Conservation (phyloP, 2,888 invertebrate species). For the Heliconius sara region DNA sequence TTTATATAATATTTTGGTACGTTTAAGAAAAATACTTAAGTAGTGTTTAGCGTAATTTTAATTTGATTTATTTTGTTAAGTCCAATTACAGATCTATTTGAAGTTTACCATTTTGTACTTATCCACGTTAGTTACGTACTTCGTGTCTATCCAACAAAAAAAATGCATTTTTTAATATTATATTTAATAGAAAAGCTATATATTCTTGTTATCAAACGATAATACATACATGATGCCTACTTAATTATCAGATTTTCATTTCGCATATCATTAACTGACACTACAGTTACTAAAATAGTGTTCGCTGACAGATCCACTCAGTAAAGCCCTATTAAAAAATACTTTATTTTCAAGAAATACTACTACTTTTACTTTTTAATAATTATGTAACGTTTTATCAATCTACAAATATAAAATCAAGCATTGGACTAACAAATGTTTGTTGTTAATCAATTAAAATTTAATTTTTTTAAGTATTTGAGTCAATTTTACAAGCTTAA, state of each 20-base stretch:
- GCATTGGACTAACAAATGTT: too few species aligned
- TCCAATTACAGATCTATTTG: neutral
- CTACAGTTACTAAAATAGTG: neutral
- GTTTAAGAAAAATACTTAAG: neutral
- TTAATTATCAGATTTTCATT: neutral
- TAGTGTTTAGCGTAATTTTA: neutral
- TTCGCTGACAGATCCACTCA: neutral
- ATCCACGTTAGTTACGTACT: neutral
- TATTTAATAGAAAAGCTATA: constrained; percentile 5
- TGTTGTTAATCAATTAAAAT: too few species aligned
- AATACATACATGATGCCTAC: neutral
- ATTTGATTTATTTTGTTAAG: neutral
- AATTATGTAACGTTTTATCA: too few species aligned
- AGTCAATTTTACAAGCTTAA: neutral
- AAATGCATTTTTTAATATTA: neutral
- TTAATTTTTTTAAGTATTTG: neutral
- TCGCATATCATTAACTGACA: neutral
- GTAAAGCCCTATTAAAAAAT: too few species aligned
- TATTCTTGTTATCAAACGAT: constrained; percentile 11
- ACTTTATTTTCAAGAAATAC: neutral
- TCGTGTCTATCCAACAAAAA: neutral
- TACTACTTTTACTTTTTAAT: neutral
- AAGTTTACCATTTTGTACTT: constrained; percentile 8
- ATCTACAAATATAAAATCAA: too few species aligned
- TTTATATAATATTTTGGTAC: neutral